Base-by-base conservation (phyloP, 1,140 invertebrate genomes). In the Goniozus legneri region DNA sequence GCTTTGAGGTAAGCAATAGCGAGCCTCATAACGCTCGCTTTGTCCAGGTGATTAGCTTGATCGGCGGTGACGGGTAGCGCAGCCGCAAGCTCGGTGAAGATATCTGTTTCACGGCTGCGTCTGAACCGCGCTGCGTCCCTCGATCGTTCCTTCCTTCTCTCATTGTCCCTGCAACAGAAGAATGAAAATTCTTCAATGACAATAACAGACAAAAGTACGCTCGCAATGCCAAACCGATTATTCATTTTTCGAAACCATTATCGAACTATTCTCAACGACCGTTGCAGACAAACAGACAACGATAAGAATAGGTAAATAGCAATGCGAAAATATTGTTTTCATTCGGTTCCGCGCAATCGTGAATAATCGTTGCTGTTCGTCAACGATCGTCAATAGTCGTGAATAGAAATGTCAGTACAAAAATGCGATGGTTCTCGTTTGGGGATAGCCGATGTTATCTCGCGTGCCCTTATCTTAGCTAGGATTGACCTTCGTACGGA, bases 121-220 rank as follows among this genome's bases (percentile, higher is more conserved):
- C 95, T 82, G 65, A 85, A 94, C 60, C 94, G 80, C 0, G 95
- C 95, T 2, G 95, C 95, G 76, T 97, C 92, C 36, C 94, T 82
- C 1, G 93, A 97, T 64, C 96, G 95, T 75, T 97, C 95, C 74
- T 97, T 96, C n/a, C 94, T 81, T 60, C 95, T 91, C 73, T 98
- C 94, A 75, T 93, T 91, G 65, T 90, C 93, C 82, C 91, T 93
- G 76, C n/a, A 79, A 79, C 58, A 63, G 54, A 62, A 38, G 34
- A 21, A 37, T 39, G 12, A 33, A 15, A 36, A 40, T 31, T 21
- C 20, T 47, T 34, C 2, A 33, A 36, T 31, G 19, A n/a, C n/a
- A n/a, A n/a, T 41, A 13, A 18, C 2, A 24, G 21, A 40, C 21
- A 16, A 16, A 19, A 13, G 40, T 27, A 33, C 30, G 14, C 14